These are phyloP conservation scores for Melanotaenia nigrans DNA, from an alignment of 2,797 vertebrate species.

Conservation along the genomic window DNA sequence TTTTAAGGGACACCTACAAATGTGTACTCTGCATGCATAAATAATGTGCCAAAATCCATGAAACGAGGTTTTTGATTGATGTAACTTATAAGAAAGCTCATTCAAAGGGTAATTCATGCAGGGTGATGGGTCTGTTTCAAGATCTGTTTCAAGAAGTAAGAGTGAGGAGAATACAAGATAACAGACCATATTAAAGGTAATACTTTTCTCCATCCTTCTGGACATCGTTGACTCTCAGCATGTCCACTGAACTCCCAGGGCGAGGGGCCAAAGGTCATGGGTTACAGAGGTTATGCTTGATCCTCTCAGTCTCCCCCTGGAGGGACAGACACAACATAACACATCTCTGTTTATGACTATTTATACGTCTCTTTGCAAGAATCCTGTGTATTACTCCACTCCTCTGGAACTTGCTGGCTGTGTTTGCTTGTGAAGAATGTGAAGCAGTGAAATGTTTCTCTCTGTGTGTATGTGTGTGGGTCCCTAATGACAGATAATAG, in stretches of 20 bases:
- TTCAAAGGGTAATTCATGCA: not conserved
- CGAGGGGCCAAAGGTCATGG: conserved; percentile 54
- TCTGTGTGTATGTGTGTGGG: conserved; percentile 41
- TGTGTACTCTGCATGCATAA: not conserved
- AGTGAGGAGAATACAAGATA: conserved; percentile 23
- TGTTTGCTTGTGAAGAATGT: conserved; percentile 43
- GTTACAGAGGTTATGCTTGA: conserved; percentile 54
- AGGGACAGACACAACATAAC: conserved; percentile 52
- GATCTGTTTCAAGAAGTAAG: conserved; percentile 54
- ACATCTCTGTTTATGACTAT: conserved; percentile 59
- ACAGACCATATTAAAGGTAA: conserved; percentile 47
- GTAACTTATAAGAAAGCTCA: not conserved
- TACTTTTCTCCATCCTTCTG: conserved; percentile 53
- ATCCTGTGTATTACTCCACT: conserved; percentile 27
- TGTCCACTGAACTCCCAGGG: conserved; percentile 49
- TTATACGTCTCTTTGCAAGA: conserved; percentile 39
- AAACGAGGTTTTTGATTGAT: no score
- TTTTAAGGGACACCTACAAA: not conserved
- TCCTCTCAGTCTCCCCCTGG: conserved; percentile 43
- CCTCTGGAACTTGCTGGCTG: conserved; percentile 24
- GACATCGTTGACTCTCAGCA: conserved; percentile 71
- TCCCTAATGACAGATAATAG: conserved; percentile 72
- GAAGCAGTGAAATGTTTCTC: conserved; percentile 37
- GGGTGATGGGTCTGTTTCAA: conserved; percentile 11
- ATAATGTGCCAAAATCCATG: conserved; percentile 12